Evolutionary conservation across 2,888 invertebrate species (phyloP).

Genomic region (Meteorus colon): DNA sequence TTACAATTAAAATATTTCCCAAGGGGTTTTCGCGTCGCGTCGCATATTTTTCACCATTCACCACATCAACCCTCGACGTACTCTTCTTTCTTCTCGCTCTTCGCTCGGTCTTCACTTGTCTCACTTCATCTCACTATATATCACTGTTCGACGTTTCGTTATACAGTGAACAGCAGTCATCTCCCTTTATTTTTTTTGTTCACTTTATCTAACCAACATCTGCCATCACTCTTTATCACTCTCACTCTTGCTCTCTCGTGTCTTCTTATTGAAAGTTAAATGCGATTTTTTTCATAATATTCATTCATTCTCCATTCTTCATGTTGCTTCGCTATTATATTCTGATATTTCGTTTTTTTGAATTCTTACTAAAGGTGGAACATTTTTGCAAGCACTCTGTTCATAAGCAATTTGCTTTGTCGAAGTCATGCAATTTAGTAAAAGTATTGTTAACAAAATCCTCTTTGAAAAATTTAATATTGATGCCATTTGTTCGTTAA

Average conservation of each 20-base stretch:
- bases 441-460: too few species aligned
- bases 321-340: neutral
- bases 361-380: neutral
- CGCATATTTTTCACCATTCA: conserved; percentile 29
- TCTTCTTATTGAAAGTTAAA: conserved; percentile 18
- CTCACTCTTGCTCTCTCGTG: neutral
- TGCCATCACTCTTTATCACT: conserved; percentile 33
- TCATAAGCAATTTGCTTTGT: too few species aligned
- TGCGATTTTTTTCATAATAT: conserved; percentile 20
- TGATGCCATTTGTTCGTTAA: too few species aligned
- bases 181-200: conserved; percentile 6
- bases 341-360: neutral
- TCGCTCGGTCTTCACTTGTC: conserved; percentile 11
- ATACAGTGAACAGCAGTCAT: conserved; percentile 19
- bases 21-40: conserved; percentile 40
- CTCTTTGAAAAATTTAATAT: too few species aligned
- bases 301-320: neutral
- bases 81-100: neutral
- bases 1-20: conserved; percentile 58
- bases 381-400: neutral
- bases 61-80: neutral
- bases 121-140: neutral
- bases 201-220: conserved; percentile 33
- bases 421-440: too few species aligned
- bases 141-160: conserved; percentile 4